Conservation (phyloP, 1,140 invertebrate species). For the Mycetomoellerius zeteki region DNA sequence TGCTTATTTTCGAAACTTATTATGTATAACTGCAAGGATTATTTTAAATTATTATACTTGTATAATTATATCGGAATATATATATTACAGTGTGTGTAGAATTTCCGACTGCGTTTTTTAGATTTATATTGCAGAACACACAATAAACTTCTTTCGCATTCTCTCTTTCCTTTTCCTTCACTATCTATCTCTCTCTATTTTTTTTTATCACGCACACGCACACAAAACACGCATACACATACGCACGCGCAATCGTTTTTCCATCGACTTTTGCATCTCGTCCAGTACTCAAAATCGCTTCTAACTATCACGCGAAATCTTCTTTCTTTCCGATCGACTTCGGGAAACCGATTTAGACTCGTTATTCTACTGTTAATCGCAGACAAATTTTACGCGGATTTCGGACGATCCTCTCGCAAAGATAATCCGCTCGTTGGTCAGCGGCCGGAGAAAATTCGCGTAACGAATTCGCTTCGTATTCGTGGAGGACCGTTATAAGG, state of each 20-base stretch:
- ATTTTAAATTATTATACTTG: constrained; percentile 38
- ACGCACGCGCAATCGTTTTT: constrained; percentile 9
- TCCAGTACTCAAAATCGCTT: constrained; percentile 20
- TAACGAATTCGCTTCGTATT: constrained; percentile 64
- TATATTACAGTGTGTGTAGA: constrained; percentile 34
- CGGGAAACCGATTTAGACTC: constrained; percentile 39
- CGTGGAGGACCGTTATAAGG: constrained; percentile 70
- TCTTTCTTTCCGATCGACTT: constrained; percentile 9
- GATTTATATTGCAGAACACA: constrained; percentile 37
- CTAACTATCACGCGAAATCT: constrained; percentile 36
- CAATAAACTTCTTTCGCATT: constrained; percentile 24
- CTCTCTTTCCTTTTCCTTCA: not conserved
- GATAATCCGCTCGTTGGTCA: constrained; percentile 33
- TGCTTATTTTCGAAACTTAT: constrained; percentile 15
- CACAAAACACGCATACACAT: constrained; percentile 18
- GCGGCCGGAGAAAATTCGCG: constrained; percentile 52
- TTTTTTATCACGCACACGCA: constrained; percentile 3
- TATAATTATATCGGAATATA: constrained; percentile 29
- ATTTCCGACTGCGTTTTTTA: constrained; percentile 18
- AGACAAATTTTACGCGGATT: not conserved
- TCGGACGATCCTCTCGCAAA: constrained; percentile 30
- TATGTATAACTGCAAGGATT: not conserved
- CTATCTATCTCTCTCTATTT: constrained; percentile 21
- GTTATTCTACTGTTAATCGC: not conserved
- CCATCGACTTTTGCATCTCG: constrained; percentile 28